These are phyloP conservation scores for Sylvia borin DNA, from an alignment of 2,797 vertebrate species.

Conservation along the genomic window DNA sequence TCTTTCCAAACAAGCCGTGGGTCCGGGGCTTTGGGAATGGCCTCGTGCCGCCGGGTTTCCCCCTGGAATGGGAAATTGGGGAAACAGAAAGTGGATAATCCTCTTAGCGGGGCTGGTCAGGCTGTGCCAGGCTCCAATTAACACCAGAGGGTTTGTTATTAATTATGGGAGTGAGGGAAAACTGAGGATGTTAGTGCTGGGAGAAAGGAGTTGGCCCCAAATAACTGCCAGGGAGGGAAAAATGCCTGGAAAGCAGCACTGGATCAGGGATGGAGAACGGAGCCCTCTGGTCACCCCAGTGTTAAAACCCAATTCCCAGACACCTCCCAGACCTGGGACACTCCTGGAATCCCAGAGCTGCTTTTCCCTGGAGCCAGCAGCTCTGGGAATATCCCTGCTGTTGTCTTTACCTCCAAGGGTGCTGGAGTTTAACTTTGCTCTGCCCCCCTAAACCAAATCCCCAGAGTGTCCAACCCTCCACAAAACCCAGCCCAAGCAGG, in stretches of 20 bases:
- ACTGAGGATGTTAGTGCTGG: neutral
- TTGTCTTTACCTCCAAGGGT: neutral
- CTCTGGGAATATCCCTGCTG: neutral
- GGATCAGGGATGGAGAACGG: neutral
- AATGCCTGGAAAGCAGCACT: neutral
- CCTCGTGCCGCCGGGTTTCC: neutral
- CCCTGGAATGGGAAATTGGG: neutral
- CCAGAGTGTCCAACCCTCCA: neutral
- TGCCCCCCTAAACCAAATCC: neutral
- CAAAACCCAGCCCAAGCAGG: neutral
- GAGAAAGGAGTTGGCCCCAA: neutral
- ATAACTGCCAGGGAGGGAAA: neutral
- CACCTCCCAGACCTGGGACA: neutral
- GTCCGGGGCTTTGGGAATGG: neutral
- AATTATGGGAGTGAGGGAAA: neutral
- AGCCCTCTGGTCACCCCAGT: neutral
- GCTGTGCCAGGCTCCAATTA: neutral
- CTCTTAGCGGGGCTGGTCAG: neutral
- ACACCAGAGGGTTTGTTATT: neutral
- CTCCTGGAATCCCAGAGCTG: neutral
- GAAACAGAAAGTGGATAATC: constrained; percentile 27
- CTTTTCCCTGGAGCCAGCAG: neutral
- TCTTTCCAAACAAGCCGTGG: no score
- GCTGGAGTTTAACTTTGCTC: neutral
- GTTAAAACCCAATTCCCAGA: neutral